These are phyloP conservation scores for Drosophila saltans DNA, from an alignment of 1,140 invertebrate species.

Conservation along the genomic window DNA sequence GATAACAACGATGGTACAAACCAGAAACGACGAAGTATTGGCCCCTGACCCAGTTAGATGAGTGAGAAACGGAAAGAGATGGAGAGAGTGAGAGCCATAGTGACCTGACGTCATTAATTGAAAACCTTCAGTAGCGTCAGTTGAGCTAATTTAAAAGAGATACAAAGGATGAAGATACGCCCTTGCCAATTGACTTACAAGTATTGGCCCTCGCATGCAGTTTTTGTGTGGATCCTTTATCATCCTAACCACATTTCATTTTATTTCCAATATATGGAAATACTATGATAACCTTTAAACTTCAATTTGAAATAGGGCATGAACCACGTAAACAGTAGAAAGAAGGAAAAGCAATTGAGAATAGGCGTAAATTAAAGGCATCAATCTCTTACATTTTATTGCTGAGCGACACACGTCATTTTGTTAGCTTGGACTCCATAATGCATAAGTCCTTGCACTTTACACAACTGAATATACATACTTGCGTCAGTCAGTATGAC, in stretches of 20 bases:
- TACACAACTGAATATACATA: too few relatives aligned
- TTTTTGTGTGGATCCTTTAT: background rate
- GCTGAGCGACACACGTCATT: conserved; percentile 41
- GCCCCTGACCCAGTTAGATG: conserved; percentile 74
- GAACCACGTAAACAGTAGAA: too few relatives aligned
- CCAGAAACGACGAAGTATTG: conserved; percentile 40
- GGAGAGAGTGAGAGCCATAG: conserved; percentile 17
- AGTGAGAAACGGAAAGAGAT: conserved; percentile 14
- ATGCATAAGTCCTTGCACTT: too few relatives aligned
- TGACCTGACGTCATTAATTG: conserved; percentile 66
- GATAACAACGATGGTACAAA: conserved; percentile 43
- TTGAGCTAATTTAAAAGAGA: conserved; percentile 19
- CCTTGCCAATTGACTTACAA: conserved; percentile 59
- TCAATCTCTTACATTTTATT: conserved; percentile 11
- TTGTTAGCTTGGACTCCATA: too few relatives aligned
- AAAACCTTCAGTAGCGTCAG: conserved; percentile 61
- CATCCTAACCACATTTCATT: background rate
- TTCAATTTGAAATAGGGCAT: too few relatives aligned
- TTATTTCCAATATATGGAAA: too few relatives aligned
- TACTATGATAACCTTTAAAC: too few relatives aligned
- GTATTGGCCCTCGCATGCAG: background rate
- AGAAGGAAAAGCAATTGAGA: too few relatives aligned
- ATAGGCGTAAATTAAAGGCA: too few relatives aligned
- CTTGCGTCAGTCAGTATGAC: too few relatives aligned
- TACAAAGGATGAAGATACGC: conserved; percentile 39